Evolutionary conservation across 2,888 invertebrate genomes (phyloP), one percentile per base, ranked within the genome.

Genomic region (Tridacna crocea): DNA sequence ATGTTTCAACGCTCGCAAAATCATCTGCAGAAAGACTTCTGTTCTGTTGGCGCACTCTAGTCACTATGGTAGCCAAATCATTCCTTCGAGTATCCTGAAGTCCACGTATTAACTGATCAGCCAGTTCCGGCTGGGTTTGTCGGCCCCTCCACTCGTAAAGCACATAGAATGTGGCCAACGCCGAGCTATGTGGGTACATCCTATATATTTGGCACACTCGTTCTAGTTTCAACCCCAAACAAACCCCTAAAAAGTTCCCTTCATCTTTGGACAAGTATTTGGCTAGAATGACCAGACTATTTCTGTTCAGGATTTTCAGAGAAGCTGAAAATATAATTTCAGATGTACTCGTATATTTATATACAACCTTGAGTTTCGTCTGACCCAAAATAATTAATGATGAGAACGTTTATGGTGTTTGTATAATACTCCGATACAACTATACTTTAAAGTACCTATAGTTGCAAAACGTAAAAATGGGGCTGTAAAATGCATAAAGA

Each of bases 61-160:
- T 51, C 60, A 87, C 75, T 24, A 82, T 77, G 22, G 63, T 68
- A 11, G 84, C 82, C 65, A 87, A 65, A 65, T 87, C 87, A 13
- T 73, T 63, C 46, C 84, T 68, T 11, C 80, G 80, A 27, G 82
- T 83, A 46, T 75, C 80, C 24, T 65, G 36, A 15, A 87, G 75
- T 17, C 79, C 87, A 19, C 79, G 63, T 24, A 87, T 80, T 11
- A 87, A 83, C 46, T 75, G 68, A 51, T 84, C 82, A 0, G 87
- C 87, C 47, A 82, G 55, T 15, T 87, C 84, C 6, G 87, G 76
- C 36, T 84, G 82, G 0, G 82, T 82, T 47, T 76, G 80, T 17
- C 87, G 80, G 6, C 87, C 87, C 51, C 87, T 72, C 87, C 87
- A 87, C 66, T 87, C 87, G 58, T 87, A 87, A 27, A 87, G 75